Base-by-base conservation (phyloP, 1,140 invertebrate species). In the Cheumatopsyche charites region DNA sequence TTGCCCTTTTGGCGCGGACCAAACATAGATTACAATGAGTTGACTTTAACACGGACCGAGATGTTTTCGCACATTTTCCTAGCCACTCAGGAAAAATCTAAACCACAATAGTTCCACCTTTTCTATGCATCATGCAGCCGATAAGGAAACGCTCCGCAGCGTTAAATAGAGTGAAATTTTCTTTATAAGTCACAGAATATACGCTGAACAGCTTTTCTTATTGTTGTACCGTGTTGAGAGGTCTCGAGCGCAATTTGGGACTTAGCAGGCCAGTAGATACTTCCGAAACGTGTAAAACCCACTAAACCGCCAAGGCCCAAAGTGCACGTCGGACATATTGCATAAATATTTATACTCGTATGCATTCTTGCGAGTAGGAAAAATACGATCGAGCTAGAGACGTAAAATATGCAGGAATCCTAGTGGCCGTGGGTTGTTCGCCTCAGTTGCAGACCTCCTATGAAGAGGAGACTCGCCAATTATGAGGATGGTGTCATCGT, bases 261-360 rank as follows among this genome's bases (percentile, higher is more conserved):
- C 74, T 75, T 75, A 75, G 74, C 74, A 75, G 74, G 74, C 74
- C 74, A 75, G 74, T 75, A 75, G 74, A 75, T 73, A 71, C 66
- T 45, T 45, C 63, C 1, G 15, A 73, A 25, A 47, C 19, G 67
- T 73, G 71, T 63, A 36, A 73, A 75, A 75, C 72, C 74, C 74
- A 75, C 74, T 73, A 75, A 71, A 73, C 74, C 74, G 71, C 74
- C 72, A 75, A 75, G 74, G 63, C 74, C 74, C 74, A 75, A 61
- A 75, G 66, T 62, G 55, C 74, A 75, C 42, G 67, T 70, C 66
- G 67, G 72, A 75, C 19, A 13, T 19, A 52, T 68, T 42, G 61
- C 29, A 52, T n/a, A 23, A 62, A 43, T 9, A 70, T 43, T 42
- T 65, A 25, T 36, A 43, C n/a, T n/a, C n/a, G n/a, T 63, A 55